These are phyloP conservation scores for Salminus brasiliensis DNA, from an alignment of 2,113 vertebrate species.

Conservation along the genomic window DNA sequence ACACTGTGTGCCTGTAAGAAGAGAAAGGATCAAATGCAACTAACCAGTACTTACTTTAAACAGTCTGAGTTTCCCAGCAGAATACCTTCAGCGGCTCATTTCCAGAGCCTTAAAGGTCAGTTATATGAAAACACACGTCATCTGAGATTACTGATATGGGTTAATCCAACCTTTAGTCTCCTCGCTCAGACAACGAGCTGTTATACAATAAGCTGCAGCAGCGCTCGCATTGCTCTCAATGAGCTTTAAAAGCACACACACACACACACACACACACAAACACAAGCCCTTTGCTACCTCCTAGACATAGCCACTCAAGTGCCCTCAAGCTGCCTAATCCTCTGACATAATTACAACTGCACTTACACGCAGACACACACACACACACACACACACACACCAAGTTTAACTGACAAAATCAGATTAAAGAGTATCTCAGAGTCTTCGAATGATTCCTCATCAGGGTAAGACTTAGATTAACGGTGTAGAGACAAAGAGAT, in stretches of 20 bases:
- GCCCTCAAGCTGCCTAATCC: slow-evolving; percentile 76
- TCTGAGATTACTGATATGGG: neutral
- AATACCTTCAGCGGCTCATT: neutral
- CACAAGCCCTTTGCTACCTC: slow-evolving; percentile 48
- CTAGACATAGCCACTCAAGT: slow-evolving; percentile 63
- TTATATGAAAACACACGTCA: slow-evolving; percentile 1
- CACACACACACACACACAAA: slow-evolving; percentile 14
- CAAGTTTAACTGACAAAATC: slow-evolving; percentile 53
- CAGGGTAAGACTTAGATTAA: slow-evolving; percentile 64
- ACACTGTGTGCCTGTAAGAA: neutral
- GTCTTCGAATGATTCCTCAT: slow-evolving; percentile 71
- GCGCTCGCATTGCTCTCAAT: neutral
- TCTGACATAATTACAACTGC: slow-evolving; percentile 76
- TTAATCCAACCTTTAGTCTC: neutral
- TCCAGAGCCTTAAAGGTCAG: neutral
- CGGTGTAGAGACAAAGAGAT: slow-evolving; percentile 38
- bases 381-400: neutral
- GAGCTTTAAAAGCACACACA: neutral
- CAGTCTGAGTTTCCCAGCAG: neutral
- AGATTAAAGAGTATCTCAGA: slow-evolving; percentile 71
- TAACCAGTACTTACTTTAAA: neutral
- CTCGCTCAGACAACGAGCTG: neutral
- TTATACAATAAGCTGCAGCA: slow-evolving; percentile 29
- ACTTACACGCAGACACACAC: slow-evolving; percentile 61
- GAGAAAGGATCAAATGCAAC: neutral